Evolutionary conservation across 1,140 invertebrate genomes (phyloP).

Genomic region (Bombus balteatus): DNA sequence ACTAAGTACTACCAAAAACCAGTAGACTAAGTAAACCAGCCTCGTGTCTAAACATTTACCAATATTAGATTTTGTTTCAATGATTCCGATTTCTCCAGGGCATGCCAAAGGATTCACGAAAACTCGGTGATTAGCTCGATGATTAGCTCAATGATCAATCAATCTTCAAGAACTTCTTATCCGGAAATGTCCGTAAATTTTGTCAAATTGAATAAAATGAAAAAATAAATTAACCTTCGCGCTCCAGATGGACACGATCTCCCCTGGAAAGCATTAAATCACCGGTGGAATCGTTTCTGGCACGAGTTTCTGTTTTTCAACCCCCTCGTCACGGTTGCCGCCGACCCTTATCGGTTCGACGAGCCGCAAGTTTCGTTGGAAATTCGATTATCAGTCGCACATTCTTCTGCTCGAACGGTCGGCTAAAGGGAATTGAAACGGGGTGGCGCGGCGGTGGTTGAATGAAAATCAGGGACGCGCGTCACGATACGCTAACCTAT

Average conservation of each 20-base stretch:
- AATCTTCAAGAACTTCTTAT: neutral
- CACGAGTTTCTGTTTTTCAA: neutral
- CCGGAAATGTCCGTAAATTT: neutral
- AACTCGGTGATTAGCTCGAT: too few species aligned
- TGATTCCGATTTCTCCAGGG: too few species aligned
- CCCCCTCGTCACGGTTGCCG: neutral
- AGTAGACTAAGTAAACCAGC: too few species aligned
- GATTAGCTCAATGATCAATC: too few species aligned
- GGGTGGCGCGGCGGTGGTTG: neutral
- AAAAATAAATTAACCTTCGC: conserved; percentile 26
- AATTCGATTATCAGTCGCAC: conserved; percentile 18
- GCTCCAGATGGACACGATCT: neutral
- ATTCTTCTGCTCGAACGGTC: neutral
- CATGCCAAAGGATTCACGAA: too few species aligned
- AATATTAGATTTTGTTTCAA: too few species aligned
- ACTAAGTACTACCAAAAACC: too few species aligned
- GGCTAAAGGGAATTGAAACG: neutral
- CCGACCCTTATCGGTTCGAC: neutral
- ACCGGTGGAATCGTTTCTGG: neutral
- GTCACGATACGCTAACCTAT: conserved; percentile 52
- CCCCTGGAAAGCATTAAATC: neutral
- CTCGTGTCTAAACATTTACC: too few species aligned
- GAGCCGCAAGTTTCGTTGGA: neutral
- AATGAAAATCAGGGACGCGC: conserved; percentile 42
- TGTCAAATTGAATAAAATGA: conserved; percentile 5